phyloP scores from a whole-genome alignment of 2,888 invertebrate species.

The Hymenopus coronatus region DNA sequence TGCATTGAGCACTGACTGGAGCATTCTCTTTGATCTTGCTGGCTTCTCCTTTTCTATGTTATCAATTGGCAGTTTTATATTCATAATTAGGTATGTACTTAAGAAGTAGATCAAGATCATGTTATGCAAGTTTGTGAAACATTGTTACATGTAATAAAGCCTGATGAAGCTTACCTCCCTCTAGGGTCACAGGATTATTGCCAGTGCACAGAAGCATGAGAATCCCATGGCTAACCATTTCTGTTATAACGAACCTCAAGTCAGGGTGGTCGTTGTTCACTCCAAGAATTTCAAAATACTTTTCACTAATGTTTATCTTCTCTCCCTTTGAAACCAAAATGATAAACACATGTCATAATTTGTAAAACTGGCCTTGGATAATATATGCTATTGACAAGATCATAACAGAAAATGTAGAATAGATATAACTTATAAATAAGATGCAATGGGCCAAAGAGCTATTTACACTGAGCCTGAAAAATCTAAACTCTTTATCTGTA shows the following conservation, averaged over 20 bases:
- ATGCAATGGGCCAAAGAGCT: too few relatives aligned
- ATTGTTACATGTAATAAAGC: too few relatives aligned
- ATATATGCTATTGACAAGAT: background rate
- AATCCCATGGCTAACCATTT: background rate
- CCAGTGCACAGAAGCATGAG: background rate
- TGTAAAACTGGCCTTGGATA: background rate
- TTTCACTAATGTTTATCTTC: background rate
- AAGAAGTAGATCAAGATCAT: too few relatives aligned
- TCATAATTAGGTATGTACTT: too few relatives aligned
- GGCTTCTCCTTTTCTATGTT: too few relatives aligned
- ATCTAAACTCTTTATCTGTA: too few relatives aligned
- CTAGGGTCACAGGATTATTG: background rate
- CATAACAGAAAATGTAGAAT: background rate
- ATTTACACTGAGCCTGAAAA: background rate
- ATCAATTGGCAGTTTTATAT: too few relatives aligned
- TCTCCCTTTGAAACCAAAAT: background rate
- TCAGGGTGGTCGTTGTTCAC: background rate
- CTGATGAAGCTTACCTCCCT: background rate
- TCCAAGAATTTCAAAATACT: slow-evolving; percentile 12
- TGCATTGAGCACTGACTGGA: too few relatives aligned
- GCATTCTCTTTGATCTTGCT: too few relatives aligned
- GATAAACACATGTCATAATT: background rate
- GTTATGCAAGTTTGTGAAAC: too few relatives aligned
- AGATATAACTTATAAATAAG: too few relatives aligned
- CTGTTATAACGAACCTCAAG: background rate